Evolutionary conservation across 92 coral and sea anemone species (phyloP), one percentile per base, ranked within the genome.

Genomic region (Epizoanthus ramosus): DNA sequence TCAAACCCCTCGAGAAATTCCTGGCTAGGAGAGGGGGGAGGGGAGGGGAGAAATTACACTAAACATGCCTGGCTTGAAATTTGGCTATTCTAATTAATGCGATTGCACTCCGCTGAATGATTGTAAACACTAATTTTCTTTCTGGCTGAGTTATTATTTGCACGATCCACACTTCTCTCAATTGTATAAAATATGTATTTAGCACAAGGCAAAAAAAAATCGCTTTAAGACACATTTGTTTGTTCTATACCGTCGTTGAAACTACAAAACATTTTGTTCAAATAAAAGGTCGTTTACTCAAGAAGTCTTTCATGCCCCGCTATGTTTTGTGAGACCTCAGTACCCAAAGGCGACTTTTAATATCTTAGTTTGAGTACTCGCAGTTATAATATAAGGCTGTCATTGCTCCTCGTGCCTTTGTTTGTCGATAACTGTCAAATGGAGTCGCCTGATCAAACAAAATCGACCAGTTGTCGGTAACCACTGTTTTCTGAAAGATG

Each of bases 361-460:
- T 71, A 21, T 71, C 57, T n/a, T 9, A 16, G 39, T 41, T 28
- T 41, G 75, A 71, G 58, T 41, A 35, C 17, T 3, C 50, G 45
- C 13, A 41, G 5, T 41, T 31, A 41, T 56, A 47, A n/a, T n/a
- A 71, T 71, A 45, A n/a, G 15, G 7, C 57, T 7, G 16, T 73
- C 15, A 17, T 52, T 5, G 16, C 5, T 8, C 63, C 79, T 53
- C 79, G 79, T 73, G 79, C 65, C 79, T 56, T 16, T 53, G 39
- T 73, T 53, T 73, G 79, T 63, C 14, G 13, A 2, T 23, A 23
- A 73, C 79, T 50, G 79, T 73, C 79, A 54, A 73, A 4, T 25
- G 5, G 15, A 2, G 57, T 52, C 79, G 79, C 79, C 79, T 53
- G 79, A 53, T 12, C 50, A 73, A 73, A 73, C 65, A 73, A 12